Evolutionary conservation across 2,888 invertebrate species (phyloP), one percentile per base, ranked within the genome.

Genomic region (Apamea monoglypha): DNA sequence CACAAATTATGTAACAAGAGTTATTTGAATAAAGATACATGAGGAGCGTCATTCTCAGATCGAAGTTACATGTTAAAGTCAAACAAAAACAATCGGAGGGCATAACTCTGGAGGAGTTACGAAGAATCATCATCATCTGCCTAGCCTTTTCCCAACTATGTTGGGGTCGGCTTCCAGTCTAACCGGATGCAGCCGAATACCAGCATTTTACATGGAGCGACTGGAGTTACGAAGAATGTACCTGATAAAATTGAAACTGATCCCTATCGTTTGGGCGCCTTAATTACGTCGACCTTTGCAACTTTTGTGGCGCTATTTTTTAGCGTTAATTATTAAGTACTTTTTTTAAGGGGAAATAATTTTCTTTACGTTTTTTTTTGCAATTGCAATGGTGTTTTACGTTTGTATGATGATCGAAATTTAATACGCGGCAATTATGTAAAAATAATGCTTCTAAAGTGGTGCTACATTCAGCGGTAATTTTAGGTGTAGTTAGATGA

Each of bases 361-460:
- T 61, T 61, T 29, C 16, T 29, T 16, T 7, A 29, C 61, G 16
- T 61, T 29, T 63, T 32, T 63, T 32, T 40, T 40, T 0, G 32
- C 18, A 61, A 63, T 64, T 2, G 2, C 63, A 32, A 12, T 10
- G 4, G 2, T 18, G 32, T 21, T 25, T 64, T 36, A 21, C 36
- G 21, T 63, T 14, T 18, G 29, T 18, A n/a, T 6, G 21, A 36
- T 36, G 36, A 6, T 6, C 25, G 1, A 36, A 36, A 36, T 25
- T 36, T 6, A 64, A 64, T 64, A 36, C 36, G 36, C 64, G 25
- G 36, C 36, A 25, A 36, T 36, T 64, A 64, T 12, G 12, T 63
- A 21, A n/a, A 53, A 63, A 63, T 63, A 63, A 63, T 32, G 56
- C 44, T 63, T 36, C 61, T 83, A 63, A 59, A n/a, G n/a, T 66